Base-by-base conservation (phyloP, 92 coral and sea anemone genomes). In the Muricea muricata region DNA sequence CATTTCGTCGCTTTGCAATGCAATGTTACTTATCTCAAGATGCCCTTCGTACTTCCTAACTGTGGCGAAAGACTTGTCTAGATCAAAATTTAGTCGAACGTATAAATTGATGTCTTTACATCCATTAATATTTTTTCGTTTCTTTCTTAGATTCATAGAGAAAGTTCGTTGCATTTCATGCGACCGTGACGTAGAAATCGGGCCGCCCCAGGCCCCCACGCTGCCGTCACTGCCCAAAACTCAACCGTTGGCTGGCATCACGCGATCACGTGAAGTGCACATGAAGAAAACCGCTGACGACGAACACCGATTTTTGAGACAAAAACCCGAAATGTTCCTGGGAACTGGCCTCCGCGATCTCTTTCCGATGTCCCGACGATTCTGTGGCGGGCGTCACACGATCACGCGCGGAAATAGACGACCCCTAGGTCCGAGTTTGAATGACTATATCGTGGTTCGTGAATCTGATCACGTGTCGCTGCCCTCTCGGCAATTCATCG, bases 371-470 rank as follows among this genome's bases (percentile, higher is more conserved):
- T 93, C 98, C 1, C 98, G 91, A 52, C 91, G 98, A 42, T 95
- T 89, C 92, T 95, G 98, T 30, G 98, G 98, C 30, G 98, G 98
- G 24, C 87, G 94, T 41, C 98, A 95, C 88, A 95, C 98, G 33
- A 91, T 95, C 47, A 95, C 91, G 95, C 97, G 94, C 71, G 97
- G 95, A 11, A 91, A 87, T 82, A 88, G 94, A 12, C 97, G 98
- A 47, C 91, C 91, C 24, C 89, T 93, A 76, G 83, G 95, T 8
- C 85, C 93, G 23, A 89, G 91, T 48, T 97, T 95, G 42, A 95
- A 93, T 80, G 97, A 95, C 68, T 95, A 91, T 65, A 90, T 95
- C 41, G 88, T 93, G 80, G 88, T 95, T 76, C 88, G 93, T 8
- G 98, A 95, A 45, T 92, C 73, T 17, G 94, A 93, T 26, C 66